phyloP scores from a whole-genome alignment of 1,140 invertebrate genomes.

The Eriosoma lanigerum region DNA sequence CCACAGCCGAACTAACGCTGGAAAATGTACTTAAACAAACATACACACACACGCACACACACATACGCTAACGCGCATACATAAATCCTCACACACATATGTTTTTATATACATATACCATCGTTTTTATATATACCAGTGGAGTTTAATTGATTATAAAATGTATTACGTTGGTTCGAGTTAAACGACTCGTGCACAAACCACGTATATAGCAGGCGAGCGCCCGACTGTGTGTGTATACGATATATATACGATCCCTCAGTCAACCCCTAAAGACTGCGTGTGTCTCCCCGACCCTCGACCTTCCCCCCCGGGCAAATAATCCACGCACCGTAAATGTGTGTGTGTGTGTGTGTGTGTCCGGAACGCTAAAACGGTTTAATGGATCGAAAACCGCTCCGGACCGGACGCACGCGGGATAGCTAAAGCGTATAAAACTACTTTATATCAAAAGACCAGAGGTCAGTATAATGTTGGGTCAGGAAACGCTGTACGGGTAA shows the following conservation, averaged over 20 bases:
- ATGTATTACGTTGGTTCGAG: conserved; percentile 51
- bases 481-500: conserved; percentile 42
- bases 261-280: conserved; percentile 4
- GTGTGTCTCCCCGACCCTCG: conserved; percentile 4
- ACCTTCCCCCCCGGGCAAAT: not conserved
- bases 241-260: not conserved
- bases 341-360: not conserved
- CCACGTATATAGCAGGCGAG: not conserved
- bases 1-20: conserved; percentile 19
- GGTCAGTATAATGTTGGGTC: conserved; percentile 48
- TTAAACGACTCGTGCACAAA: conserved; percentile 44
- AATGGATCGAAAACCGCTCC: conserved; percentile 51
- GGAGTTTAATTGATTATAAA: conserved; percentile 51
- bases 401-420: conserved; percentile 40
- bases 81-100: not conserved
- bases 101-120: not conserved
- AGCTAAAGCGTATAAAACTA: conserved; percentile 40
- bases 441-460: conserved; percentile 40
- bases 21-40: not conserved
- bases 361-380: conserved; percentile 49
- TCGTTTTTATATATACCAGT: conserved; percentile 25
- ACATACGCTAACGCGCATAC: no score
- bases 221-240: not conserved
- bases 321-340: no score
- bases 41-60: not conserved